Conservation (phyloP, 2,113 vertebrate species). For the Scopus umbretta region DNA sequence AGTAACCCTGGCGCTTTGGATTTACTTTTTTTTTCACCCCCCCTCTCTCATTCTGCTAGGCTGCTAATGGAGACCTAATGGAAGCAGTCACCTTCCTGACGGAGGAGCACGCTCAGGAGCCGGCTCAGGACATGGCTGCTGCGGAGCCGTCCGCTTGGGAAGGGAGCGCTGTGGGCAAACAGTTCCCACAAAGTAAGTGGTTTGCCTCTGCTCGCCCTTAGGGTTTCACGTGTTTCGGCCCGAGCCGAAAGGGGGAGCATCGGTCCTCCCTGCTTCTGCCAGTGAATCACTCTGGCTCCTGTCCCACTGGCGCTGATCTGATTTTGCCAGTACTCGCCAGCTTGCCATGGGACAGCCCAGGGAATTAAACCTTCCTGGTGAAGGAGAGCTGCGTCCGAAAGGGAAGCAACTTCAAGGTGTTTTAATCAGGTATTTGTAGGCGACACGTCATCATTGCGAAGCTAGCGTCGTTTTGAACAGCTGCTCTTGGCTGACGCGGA, state of each 20-base stretch:
- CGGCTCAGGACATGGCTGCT: constrained; percentile 43
- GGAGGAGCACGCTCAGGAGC: constrained; percentile 62
- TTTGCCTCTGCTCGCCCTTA: accelerated
- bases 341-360: not conserved
- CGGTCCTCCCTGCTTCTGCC: not conserved
- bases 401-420: no score
- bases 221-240: accelerated
- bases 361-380: not conserved
- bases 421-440: not conserved
- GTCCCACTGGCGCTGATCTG: not conserved
- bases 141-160: constrained; percentile 61
- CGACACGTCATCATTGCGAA: not conserved
- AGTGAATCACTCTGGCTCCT: not conserved
- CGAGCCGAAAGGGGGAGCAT: not conserved
- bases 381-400: not conserved
- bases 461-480: not conserved
- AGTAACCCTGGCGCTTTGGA: not conserved
- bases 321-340: not conserved
- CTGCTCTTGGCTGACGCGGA: not conserved
- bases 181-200: not conserved
- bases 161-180: constrained; percentile 43
- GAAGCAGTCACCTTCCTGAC: constrained; percentile 88
- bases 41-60: constrained; percentile 49
- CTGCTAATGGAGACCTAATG: constrained; percentile 87
- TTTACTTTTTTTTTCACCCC: no score